These are phyloP conservation scores for Daktulosphaira vitifoliae DNA, from an alignment of 1,140 invertebrate species.

Conservation along the genomic window DNA sequence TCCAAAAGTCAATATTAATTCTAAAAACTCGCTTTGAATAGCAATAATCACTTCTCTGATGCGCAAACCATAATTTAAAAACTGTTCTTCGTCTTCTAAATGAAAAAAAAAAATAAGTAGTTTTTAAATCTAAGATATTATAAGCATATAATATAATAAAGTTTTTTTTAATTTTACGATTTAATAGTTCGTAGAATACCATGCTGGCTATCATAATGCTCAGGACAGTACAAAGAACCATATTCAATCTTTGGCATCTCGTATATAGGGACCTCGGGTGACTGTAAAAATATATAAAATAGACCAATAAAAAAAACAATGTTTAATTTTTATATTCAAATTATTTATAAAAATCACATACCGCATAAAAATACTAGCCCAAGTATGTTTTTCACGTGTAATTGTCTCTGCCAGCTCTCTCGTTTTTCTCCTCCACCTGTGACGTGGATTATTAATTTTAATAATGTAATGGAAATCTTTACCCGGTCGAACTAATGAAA, in stretches of 20 bases:
- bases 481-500: background rate
- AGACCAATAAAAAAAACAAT: too few species aligned
- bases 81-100: constrained; percentile 6
- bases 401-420: background rate
- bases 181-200: constrained; percentile 31
- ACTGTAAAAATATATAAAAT: constrained; percentile 1
- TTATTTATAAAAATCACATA: constrained; percentile 3
- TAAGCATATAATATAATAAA: too few species aligned
- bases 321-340: background rate
- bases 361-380: constrained; percentile 32
- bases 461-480: background rate
- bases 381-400: constrained; percentile 17
- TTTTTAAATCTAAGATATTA: too few species aligned
- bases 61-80: constrained; percentile 1
- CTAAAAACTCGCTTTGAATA: background rate
- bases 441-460: background rate
- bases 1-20: background rate
- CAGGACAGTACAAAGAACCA: constrained; percentile 25
- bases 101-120: too few species aligned
- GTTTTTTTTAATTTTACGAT: too few species aligned
- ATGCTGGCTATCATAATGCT: constrained; percentile 30
- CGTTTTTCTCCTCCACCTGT: constrained; percentile 1
- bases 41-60: constrained; percentile 5
- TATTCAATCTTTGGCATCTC: constrained; percentile 30
- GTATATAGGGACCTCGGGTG: constrained; percentile 34